Base-by-base conservation (phyloP, 2,888 invertebrate species). In the Leucoma salicis region DNA sequence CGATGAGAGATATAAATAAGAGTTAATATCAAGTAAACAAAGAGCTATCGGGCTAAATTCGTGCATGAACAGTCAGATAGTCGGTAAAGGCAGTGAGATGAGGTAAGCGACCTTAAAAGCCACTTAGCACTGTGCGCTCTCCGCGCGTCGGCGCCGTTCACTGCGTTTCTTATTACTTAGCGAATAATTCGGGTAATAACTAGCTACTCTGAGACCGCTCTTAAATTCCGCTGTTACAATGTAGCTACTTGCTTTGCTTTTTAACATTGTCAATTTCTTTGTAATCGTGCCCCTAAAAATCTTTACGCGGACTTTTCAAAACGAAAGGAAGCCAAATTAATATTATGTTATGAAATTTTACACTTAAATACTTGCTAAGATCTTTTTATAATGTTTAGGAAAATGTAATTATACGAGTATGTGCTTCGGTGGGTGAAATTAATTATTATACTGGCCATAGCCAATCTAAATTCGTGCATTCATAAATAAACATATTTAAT, bases 101-200 rank as follows among this genome's bases (percentile, higher is more conserved):
- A 87, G 86, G 86, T 87, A 87, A 86, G 82, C 83, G 86, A 86
- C 85, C 86, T 87, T 84, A 84, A 78, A 74, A 83, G 79, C 78
- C 86, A 88, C 86, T 87, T 87, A 85, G 78, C 82, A 74, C 76
- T 66, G 75, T 74, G 72, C 68, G 74, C 73, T 74, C 73, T 62
- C 64, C 65, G 63, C 73, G 53, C 68, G 68, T 57, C 50, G 61
- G 47, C 52, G 54, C 74, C 47, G 54, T 72, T 74, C 68, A 70
- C 75, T 80, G 78, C 76, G 77, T 78, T 82, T 82, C 78, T 79
- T 81, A 83, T 82, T 82, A 78, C 80, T 79, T 76, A 70, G 73
- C 67, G 72, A 74, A 74, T 82, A 75, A 82, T 79, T 78, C 70
- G 63, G 67, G 66, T 71, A 61, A 79, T 81, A 76, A 75, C 62